Conservation (phyloP, 2,113 vertebrate species). For the Scartelaos histophorus region DNA sequence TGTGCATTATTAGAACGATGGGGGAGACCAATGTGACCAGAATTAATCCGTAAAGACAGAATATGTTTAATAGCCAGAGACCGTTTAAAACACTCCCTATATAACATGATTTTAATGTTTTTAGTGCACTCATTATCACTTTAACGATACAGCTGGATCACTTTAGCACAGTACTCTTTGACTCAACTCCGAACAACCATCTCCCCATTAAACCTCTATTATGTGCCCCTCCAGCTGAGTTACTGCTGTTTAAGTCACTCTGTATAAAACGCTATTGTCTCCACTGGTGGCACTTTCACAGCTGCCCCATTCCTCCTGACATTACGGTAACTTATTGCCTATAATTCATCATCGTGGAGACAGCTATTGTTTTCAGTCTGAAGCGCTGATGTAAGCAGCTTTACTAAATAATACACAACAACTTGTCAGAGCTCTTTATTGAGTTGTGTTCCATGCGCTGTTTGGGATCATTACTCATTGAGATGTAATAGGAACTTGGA, state of each 20-base stretch:
- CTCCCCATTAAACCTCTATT: conserved; percentile 23
- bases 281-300: conserved; percentile 12
- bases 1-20: no score
- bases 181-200: conserved; percentile 15
- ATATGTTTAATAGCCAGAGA: no score
- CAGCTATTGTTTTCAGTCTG: not conserved
- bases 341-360: conserved; percentile 20
- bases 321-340: conserved; percentile 24
- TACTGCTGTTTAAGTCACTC: conserved; percentile 31
- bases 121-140: not conserved
- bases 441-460: conserved; percentile 38
- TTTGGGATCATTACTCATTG: conserved; percentile 47
- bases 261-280: conserved; percentile 12
- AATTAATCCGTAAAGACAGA: no score
- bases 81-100: not conserved
- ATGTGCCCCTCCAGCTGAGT: conserved; percentile 27
- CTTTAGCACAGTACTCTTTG: conserved; percentile 5
- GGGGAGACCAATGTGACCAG: no score
- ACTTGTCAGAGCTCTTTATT: conserved; percentile 42
- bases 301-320: conserved; percentile 14
- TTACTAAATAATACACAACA: conserved; percentile 40
- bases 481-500: conserved; percentile 14
- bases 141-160: not conserved
- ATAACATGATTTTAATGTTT: conserved; percentile 1
- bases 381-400: conserved; percentile 55